Evolutionary conservation across 2,797 vertebrate species (phyloP), one percentile per base, ranked within the genome.

Genomic region (Myotis vivesi): DNA sequence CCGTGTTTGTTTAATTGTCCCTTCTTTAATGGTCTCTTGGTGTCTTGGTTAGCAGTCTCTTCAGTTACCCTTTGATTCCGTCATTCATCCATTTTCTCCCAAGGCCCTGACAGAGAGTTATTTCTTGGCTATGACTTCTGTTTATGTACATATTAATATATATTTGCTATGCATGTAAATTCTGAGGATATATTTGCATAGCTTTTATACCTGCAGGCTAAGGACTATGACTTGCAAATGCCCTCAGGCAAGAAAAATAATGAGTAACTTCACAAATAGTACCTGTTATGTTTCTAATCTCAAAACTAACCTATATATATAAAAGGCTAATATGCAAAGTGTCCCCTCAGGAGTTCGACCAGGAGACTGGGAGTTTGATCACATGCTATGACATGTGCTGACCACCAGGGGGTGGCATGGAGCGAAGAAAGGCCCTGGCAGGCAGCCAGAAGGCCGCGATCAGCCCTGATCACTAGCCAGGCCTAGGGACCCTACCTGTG

Each of bases 271-370:
- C 66, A 69, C 41, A 91, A 84, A 66, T 23, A 19, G 33, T 83
- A 87, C 23, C 80, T 86, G 76, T 64, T 95, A 77, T 10, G 81
- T 49, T 85, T 81, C 68, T 97, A 79, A 93, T 92, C 66, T 92
- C 49, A 87, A 92, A 82, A 80, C 20, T 77, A 92, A 66, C 11
- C 41, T 44, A 44, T 44, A 44, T 44, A 44, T 10, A 44, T 44
- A 44, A 44, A 44, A 44, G 41, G 41, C 41, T 44, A 44, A 44
- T 44, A 44, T 44, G 41, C 41, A 44, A 44, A 44, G 41, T 44
- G 41, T 44, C 41, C 41, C 41, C 41, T 44, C 41, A 44, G 41
- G 41, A 44, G 9, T 44, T 9, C 0, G 41, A 44, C 41, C 9
- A 44, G 41, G 41, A 44, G 41, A 10, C 41, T 44, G 41, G 9